Base-by-base conservation (phyloP, 2,888 invertebrate species). In the Nebria salina region DNA sequence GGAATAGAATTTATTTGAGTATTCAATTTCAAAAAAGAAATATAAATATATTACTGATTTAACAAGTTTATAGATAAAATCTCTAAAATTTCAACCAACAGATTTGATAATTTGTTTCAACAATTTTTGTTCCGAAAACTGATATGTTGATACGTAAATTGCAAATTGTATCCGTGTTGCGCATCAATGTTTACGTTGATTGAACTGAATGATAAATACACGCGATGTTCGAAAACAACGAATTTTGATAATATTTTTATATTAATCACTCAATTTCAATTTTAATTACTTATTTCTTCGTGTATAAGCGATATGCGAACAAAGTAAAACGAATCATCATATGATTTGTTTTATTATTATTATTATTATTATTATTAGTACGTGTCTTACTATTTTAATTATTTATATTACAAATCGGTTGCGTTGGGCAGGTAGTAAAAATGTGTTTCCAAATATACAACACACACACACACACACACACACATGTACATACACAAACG, bases 211-310 rank as follows among this genome's bases (percentile, higher is more conserved):
- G 34, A 75, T 11, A 1, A 75, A 75, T 9, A 72, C 75, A 76
- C 76, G 70, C 75, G 75, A 76, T 64, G 81, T 81, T 75, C 75
- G 75, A 75, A 81, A 81, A 75, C n/a, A 81, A 81, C 72, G 75
- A 72, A 34, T 34, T 72, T 81, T 26, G 25, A 81, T 72, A 70
- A 79, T 79, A 34, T 68, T 77, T 68, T 77, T 73, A 78, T 78
- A 78, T 81, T 81, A 81, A 81, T 81, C 81, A 81, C 81, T 81
- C 81, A 72, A 20, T 75, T 76, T 75, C 76, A 80, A 72, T 72
- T 64, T 15, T 43, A 75, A 15, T 20, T 68, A 79, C 65, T 72
- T 81, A 75, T 66, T 8, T 66, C 70, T 80, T 70, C 75, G 81
- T 81, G 64, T 75, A 72, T 72, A 75, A 81, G 80, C 80, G 80